Evolutionary conservation across 2,797 vertebrate species (phyloP), one percentile per base, ranked within the genome.

Genomic region (Poecilia velifera): DNA sequence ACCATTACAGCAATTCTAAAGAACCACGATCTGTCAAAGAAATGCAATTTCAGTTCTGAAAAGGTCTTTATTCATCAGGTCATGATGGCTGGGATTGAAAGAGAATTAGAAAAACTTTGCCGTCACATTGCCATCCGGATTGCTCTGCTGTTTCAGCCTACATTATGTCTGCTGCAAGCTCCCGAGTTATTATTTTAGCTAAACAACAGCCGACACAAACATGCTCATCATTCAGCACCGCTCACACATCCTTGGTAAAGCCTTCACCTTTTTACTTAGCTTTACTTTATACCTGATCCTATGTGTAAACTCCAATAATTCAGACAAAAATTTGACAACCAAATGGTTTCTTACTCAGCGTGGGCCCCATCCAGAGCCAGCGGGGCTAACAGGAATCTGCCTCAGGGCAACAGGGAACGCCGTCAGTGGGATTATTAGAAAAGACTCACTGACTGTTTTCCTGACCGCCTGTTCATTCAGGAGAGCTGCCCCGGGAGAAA

Each of bases 1-100:
- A 92, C 93, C 91, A 95, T 95, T 96, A 94, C 88, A 77, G 88
- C 82, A 91, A 92, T 95, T 96, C 93, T 94, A 95, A 96, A 95
- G 94, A 93, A 87, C 84, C 78, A 74, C 80, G 92, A 92, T 94
- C 90, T 91, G 89, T 94, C 93, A 95, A 92, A 94, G 91, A 94
- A 94, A 96, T 88, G 93, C 89, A 92, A 95, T 95, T 96, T 94
- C 84, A 84, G 85, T 80, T 41, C 72, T 93, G 90, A 94, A 95
- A 94, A 90, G 89, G 90, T 84, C 87, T 91, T 88, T 92, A 87
- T 94, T 93, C 88, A 79, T 92, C 82, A 84, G 76, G 77, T 79
- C 84, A 75, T 87, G 86, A 94, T 82, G 77, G 88, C 88, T 77
- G 39, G 76, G 76, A 75, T 57, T 86, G 49, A 89, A 81, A 74